A percentile compares a stretch with the other conserved stretches of the same genome.
These are phyloP conservation scores for Pseudomyrmex concolor DNA, from an alignment of 1,140 invertebrate species.

Conservation along the genomic window DNA sequence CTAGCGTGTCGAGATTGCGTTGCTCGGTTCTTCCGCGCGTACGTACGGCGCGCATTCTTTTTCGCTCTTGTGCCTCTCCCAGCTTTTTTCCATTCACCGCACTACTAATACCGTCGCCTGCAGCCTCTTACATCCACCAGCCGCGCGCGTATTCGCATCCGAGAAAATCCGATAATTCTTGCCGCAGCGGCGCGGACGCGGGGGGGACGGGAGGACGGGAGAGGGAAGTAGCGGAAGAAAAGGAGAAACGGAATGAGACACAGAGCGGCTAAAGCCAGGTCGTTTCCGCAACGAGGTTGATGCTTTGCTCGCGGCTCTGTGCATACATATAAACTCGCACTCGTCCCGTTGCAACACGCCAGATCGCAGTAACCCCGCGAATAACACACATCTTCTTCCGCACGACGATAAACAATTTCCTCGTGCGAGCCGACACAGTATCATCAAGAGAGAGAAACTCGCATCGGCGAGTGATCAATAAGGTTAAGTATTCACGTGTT, in stretches of 20 bases:
- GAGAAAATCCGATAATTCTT: slow-evolving; percentile 73
- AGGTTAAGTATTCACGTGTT: no score
- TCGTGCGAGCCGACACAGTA: slow-evolving; percentile 39
- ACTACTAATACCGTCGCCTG: slow-evolving; percentile 49
- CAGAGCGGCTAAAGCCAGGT: slow-evolving; percentile 56
- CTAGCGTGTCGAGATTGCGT: slow-evolving; percentile 43
- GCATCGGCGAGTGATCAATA: slow-evolving; percentile 43
- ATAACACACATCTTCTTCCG: slow-evolving; percentile 36
- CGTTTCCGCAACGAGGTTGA: slow-evolving; percentile 65
- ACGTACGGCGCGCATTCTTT: slow-evolving; percentile 23
- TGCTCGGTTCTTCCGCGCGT: slow-evolving; percentile 19
- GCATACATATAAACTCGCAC: slow-evolving; percentile 53
- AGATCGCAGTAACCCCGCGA: slow-evolving; percentile 44
- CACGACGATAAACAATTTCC: slow-evolving; percentile 50
- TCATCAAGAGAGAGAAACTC: slow-evolving; percentile 9
- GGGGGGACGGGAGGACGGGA: slow-evolving; percentile 23
- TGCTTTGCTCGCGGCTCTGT: slow-evolving; percentile 62
- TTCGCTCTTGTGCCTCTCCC: slow-evolving; percentile 15
- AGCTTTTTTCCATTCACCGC: slow-evolving; percentile 34
- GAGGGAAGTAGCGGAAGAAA: slow-evolving; percentile 46
- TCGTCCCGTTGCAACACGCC: slow-evolving; percentile 27
- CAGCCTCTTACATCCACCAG: slow-evolving; percentile 48
- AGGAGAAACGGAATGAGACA: slow-evolving; percentile 53
- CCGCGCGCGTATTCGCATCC: slow-evolving; percentile 55
- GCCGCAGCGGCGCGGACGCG: slow-evolving; percentile 46